Base-by-base conservation (phyloP, 2,797 vertebrate genomes). In the Orestias chungarensis region DNA sequence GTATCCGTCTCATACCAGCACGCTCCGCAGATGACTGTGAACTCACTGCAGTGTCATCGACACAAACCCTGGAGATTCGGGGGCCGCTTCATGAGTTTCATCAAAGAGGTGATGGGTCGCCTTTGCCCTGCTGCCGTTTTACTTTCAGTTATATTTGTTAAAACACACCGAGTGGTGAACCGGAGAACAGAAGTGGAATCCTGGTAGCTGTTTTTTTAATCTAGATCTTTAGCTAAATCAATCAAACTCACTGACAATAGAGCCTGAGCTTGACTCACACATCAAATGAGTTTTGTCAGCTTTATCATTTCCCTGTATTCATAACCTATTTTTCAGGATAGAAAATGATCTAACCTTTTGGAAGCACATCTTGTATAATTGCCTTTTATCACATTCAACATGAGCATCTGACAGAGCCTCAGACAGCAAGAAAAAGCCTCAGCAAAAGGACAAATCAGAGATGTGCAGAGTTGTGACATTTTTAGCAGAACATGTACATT, bases 21-120 rank as follows among this genome's bases (percentile, higher is more conserved):
- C 15, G 97, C 97, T 0, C 97, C 97, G 0, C 97, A 97, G 94
- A 99, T 99, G 98, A 99, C 97, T 0, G 98, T 99, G 18, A 99
- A 99, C 93, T 99, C 98, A 2, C 93, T 99, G 91, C 98, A 99
- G 91, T 99, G 98, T 89, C 97, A 99, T 70, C 95, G 98, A 23
- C 98, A 99, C 93, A 99, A 99, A 81, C 98, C 98, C 82, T 99
- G 98, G 98, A 94, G 98, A 86, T 99, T 99, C 1, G 98, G 98
- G 0, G 96, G 96, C 0, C 97, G 97, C 90, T 99, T 99, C 92
- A 99, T 99, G 97, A 97, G 95, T 79, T 97, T 98, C 92, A 99
- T 99, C 86, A 99, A 99, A 91, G 97, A 99, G 97, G 98, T 99
- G 93, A 93, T 64, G 76, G 66, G 15, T 65, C 77, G 81, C 83